phyloP scores from a whole-genome alignment of 2,113 vertebrate species.

The Ptyas mucosa region DNA sequence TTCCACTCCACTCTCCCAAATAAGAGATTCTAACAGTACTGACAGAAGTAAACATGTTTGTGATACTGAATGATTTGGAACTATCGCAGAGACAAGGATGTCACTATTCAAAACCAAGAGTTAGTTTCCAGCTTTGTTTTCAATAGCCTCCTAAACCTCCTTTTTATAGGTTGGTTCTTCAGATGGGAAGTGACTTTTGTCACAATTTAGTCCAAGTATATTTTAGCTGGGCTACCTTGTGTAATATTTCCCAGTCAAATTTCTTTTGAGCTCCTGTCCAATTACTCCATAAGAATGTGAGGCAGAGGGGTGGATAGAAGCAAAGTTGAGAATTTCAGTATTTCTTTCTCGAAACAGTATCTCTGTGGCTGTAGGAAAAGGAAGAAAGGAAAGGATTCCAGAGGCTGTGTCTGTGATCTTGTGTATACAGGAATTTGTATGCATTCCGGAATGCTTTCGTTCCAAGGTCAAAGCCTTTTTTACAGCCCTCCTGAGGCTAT shows the following conservation, averaged over 20 bases:
- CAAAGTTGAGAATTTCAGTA: neutral
- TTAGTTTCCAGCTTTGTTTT: neutral
- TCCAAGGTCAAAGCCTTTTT: neutral
- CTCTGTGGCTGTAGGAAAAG: neutral
- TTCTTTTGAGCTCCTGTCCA: neutral
- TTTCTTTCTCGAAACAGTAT: neutral
- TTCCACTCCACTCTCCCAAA: neutral
- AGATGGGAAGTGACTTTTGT: neutral
- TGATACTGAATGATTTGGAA: neutral
- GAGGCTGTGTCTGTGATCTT: neutral
- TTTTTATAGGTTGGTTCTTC: neutral
- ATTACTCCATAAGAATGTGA: neutral
- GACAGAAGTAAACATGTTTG: neutral
- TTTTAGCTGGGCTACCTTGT: neutral
- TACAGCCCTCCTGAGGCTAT: neutral
- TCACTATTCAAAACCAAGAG: neutral
- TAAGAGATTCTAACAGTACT: neutral
- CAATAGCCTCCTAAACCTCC: neutral
- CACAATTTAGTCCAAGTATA: neutral
- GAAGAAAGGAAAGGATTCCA: neutral
- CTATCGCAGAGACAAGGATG: neutral
- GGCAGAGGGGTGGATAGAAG: neutral
- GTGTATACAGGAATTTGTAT: neutral
- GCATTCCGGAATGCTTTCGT: neutral
- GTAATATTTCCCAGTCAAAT: neutral